Conservation (phyloP, 2,888 invertebrate species). For the Ferrisia virgata region DNA sequence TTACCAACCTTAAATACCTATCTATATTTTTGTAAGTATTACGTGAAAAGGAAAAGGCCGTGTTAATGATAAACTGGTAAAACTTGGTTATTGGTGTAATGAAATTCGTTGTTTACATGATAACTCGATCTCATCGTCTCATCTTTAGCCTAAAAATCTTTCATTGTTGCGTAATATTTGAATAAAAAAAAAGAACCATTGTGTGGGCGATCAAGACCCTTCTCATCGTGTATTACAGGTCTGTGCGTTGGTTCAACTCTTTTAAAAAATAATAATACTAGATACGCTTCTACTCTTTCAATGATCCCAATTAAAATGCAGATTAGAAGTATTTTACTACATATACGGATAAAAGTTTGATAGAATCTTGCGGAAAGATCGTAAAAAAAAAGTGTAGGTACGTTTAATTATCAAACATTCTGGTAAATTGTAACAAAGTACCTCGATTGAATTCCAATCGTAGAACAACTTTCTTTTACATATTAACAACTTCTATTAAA, state of each 20-base stretch:
- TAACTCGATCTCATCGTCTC: not conserved
- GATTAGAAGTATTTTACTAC: not conserved
- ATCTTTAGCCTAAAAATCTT: not conserved
- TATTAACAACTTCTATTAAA: constrained; percentile 12
- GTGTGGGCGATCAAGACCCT: not conserved
- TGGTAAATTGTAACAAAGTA: constrained; percentile 8
- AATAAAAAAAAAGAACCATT: not conserved
- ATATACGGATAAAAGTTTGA: not conserved
- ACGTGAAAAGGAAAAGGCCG: not conserved
- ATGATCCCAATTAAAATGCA: not conserved
- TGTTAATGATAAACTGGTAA: not conserved
- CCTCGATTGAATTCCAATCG: constrained; percentile 1
- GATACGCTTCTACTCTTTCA: not conserved
- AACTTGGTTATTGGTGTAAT: not conserved
- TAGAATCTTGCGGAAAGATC: not conserved
- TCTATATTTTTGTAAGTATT: not conserved
- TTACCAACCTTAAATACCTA: not conserved
- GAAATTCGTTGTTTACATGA: not conserved
- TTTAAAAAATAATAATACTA: not conserved
- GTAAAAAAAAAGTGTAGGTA: not conserved
- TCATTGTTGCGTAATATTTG: not conserved
- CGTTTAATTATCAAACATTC: not conserved
- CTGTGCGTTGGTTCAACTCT: not conserved
- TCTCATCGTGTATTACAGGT: not conserved
- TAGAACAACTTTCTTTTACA: constrained; percentile 34